Base-by-base conservation (phyloP, 2,113 vertebrate species). In the Semnornis frantzii region DNA sequence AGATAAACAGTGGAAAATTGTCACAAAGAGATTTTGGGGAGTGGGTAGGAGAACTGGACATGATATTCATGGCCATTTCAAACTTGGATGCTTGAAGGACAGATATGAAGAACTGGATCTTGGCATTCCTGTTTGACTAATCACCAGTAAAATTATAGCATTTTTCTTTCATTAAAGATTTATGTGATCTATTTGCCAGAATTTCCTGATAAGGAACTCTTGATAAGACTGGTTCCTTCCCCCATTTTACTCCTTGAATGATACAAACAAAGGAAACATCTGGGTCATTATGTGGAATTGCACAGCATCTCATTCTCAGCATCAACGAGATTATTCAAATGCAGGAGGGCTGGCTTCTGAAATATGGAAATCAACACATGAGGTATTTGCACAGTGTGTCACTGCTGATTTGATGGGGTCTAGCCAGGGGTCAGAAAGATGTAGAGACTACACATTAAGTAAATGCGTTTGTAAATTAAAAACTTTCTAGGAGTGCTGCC, bases 1-100 rank as follows among this genome's bases (percentile, higher is more conserved):
- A 87, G 72, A 73, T 91, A 95, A 96, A 82, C 55, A 64, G 15
- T 85, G 68, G 69, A 95, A 97, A 95, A 92, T 52, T 86, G 11
- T 83, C 50, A 17, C 10, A 71, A 59, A 28, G 14, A 8, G 2
- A 5, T 85, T 87, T 39, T 7, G 11, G 15, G 55, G 4, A 31
- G 10, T 6, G 80, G 6, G 3, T 65, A 55, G 60, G 68, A 85
- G 12, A 46, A 68, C 30, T 72, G 11, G 12, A 73, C 16, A 5
- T 5, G 14, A 18, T 28, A 66, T 63, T 85, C 1, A 33, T 31
- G 25, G 23, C 55, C 25, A 34, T 85, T 85, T 74, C n/a, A 3
- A 50, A 82, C 34, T 10, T 46, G 18, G 6, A 25, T 91, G 19
- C 24, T 66, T 70, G 28, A 63, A 52, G 44, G 23, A 63, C 34